These are phyloP conservation scores for Drosophila bunnanda DNA, from an alignment of 2,888 invertebrate species.

Conservation along the genomic window DNA sequence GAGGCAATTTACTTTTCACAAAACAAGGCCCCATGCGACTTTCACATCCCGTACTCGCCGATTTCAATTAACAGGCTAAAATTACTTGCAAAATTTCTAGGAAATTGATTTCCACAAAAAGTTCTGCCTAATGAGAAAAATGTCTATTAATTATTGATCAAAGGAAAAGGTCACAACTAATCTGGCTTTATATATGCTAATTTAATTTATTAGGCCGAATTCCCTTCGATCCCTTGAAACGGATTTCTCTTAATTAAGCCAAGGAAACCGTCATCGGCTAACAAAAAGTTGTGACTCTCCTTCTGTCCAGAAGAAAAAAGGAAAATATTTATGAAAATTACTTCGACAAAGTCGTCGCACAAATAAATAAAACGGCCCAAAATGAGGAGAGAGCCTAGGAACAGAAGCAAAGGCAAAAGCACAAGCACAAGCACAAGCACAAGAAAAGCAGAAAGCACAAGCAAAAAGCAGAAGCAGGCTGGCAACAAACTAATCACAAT, in stretches of 20 bases:
- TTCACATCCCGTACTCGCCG: constrained; percentile 14
- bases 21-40: constrained; percentile 56
- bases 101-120: neutral
- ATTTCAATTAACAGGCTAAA: constrained; percentile 5
- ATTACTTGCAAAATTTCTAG: neutral
- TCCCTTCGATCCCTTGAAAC: constrained; percentile 30
- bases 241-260: constrained; percentile 71
- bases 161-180: neutral
- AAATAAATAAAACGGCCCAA: constrained; percentile 64
- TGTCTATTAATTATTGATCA: neutral
- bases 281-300: constrained; percentile 19
- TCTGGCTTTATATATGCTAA: constrained; percentile 14
- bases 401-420: neutral
- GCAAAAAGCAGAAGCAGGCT: constrained; percentile 10
- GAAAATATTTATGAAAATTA: constrained; percentile 76
- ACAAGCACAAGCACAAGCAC: constrained; percentile 1
- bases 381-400: constrained; percentile 5
- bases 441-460: neutral
- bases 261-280: constrained; percentile 28
- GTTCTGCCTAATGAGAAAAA: neutral
- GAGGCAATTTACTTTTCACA: constrained; percentile 73
- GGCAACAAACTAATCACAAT: constrained; percentile 79
- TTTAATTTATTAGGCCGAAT: constrained; percentile 27
- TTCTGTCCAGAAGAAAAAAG: constrained; percentile 1
- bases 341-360: constrained; percentile 67